Evolutionary conservation across 2,113 vertebrate species (phyloP).

Genomic region (Pyrgilauda ruficollis): DNA sequence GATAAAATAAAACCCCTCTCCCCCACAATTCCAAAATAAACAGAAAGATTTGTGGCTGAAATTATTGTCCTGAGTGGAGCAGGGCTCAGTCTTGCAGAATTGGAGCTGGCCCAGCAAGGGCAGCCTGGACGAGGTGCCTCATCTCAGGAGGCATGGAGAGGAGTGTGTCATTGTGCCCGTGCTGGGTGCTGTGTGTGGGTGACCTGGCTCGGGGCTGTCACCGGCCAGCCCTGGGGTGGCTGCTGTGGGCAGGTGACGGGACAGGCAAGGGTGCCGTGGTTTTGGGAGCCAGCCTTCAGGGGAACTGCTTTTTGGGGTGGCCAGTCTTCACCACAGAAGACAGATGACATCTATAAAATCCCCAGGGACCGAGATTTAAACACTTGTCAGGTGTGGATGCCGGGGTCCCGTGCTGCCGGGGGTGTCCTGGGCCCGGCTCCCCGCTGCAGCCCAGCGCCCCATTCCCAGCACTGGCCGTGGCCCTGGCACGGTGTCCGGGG

Average conservation of each 20-base stretch:
- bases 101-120: background rate
- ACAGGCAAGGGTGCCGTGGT: accelerated
- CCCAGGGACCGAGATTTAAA: background rate
- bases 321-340: accelerated
- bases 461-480: accelerated
- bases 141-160: accelerated
- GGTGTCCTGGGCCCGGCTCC: background rate
- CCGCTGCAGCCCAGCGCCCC: background rate
- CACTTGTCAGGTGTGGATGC: accelerated
- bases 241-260: accelerated
- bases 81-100: background rate
- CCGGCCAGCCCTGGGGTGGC: accelerated
- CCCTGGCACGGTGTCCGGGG: accelerated
- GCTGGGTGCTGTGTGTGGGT: accelerated
- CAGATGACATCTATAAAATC: accelerated
- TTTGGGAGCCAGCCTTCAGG: background rate
- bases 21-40: background rate
- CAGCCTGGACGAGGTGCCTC: background rate
- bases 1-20: background rate
- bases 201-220: accelerated
- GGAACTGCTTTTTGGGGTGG: background rate
- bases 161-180: accelerated
- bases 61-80: accelerated
- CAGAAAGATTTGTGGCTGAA: background rate
- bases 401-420: background rate